Percentiles rank a stretch among this genome's conserved stretches.
Conservation (phyloP, 2,888 invertebrate genomes). For the Cordilura impudica region DNA sequence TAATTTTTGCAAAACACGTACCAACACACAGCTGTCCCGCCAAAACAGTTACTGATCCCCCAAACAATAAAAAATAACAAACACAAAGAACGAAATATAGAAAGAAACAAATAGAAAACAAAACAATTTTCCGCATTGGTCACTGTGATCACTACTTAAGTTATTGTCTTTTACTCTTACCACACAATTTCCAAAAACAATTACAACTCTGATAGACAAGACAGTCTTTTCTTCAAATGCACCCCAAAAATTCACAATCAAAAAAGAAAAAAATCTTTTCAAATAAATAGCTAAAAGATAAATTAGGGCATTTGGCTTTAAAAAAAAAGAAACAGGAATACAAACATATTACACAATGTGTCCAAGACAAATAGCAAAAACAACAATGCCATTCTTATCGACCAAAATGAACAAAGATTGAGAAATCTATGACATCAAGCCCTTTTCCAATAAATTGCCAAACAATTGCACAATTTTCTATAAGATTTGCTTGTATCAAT, state of each 20-base stretch:
- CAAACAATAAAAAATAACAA: conserved; percentile 11
- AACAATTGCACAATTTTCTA: conserved; percentile 73
- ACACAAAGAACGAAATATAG: neutral
- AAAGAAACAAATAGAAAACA: conserved; percentile 30
- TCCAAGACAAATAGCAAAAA: conserved; percentile 14
- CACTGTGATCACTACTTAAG: conserved; percentile 35
- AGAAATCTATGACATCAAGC: conserved; percentile 54
- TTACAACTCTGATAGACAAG: no score
- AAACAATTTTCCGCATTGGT: conserved; percentile 48
- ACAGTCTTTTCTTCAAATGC: neutral
- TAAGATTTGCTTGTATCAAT: conserved; percentile 14
- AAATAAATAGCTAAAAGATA: conserved; percentile 23
- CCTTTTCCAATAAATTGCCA: conserved; percentile 72
- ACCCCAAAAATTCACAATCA: conserved; percentile 2
- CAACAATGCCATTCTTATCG: neutral
- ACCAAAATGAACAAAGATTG: conserved; percentile 29
- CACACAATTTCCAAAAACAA: conserved; percentile 20
- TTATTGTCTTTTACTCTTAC: conserved; percentile 24
- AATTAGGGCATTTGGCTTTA: conserved; percentile 44
- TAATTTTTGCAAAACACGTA: conserved; percentile 21
- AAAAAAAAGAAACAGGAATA: neutral
- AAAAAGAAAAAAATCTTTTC: neutral
- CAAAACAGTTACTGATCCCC: conserved; percentile 9
- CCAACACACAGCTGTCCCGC: conserved; percentile 32
- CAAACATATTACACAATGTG: neutral